These are phyloP conservation scores for Caloenas nicobarica DNA, from an alignment of 2,113 vertebrate species.

Conservation along the genomic window DNA sequence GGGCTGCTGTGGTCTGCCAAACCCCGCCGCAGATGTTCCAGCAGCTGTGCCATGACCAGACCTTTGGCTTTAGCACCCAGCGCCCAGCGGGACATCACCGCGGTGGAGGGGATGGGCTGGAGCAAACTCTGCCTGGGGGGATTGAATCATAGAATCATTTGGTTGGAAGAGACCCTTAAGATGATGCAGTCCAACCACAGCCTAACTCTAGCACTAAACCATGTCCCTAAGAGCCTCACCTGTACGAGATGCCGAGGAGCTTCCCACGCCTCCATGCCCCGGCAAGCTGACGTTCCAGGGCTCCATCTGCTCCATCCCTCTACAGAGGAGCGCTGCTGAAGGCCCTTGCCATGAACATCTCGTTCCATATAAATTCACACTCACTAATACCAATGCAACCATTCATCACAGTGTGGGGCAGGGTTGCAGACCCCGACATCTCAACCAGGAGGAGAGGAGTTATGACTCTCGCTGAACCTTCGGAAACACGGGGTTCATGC, in stretches of 20 bases:
- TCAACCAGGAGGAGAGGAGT: background rate
- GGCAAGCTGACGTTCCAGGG: background rate
- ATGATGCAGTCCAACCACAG: too few relatives aligned
- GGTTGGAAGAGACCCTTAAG: too few relatives aligned
- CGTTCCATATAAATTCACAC: too few relatives aligned
- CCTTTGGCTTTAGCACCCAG: background rate
- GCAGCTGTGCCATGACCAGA: background rate
- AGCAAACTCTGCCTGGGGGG: rapidly evolving
- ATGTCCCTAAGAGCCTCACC: too few relatives aligned
- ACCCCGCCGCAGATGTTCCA: background rate
- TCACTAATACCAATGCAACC: too few relatives aligned
- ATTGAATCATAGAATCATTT: too few relatives aligned
- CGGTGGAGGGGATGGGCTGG: too few relatives aligned
- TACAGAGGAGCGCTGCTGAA: too few relatives aligned
- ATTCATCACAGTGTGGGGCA: rapidly evolving
- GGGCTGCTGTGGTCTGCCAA: background rate
- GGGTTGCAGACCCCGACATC: background rate
- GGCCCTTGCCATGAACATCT: rapidly evolving
- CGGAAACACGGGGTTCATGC: background rate
- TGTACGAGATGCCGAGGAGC: background rate
- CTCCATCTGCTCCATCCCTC: background rate
- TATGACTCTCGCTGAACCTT: rapidly evolving
- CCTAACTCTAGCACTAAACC: too few relatives aligned
- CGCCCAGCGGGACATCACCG: rapidly evolving
- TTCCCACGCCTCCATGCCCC: background rate